Evolutionary conservation across 2,113 vertebrate genomes (phyloP).

Genomic region (Halcyon senegalensis): DNA sequence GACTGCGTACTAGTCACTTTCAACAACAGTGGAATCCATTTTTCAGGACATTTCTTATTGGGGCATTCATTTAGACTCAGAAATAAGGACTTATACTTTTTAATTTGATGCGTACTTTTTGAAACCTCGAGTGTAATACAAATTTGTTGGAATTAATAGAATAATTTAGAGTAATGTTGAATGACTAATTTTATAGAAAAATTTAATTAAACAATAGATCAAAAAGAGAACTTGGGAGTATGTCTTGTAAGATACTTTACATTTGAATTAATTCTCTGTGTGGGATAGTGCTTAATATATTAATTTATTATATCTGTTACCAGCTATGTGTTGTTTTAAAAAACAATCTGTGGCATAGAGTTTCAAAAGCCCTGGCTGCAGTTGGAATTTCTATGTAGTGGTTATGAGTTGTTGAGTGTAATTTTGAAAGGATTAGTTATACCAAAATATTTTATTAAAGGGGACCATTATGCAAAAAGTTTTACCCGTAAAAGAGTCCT

Average conservation of each 20-base stretch:
- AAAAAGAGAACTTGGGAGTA: background rate
- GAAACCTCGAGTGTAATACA: background rate
- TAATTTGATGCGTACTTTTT: background rate
- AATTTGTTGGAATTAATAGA: background rate
- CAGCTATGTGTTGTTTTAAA: constrained; percentile 50
- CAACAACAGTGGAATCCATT: background rate
- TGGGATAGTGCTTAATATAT: background rate
- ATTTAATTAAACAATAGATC: background rate
- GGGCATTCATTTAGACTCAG: background rate
- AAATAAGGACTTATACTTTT: background rate
- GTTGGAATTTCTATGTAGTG: constrained; percentile 17
- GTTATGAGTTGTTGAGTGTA: constrained; percentile 32
- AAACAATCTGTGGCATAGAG: constrained; percentile 49
- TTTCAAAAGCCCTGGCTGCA: constrained; percentile 46
- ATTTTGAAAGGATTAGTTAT: constrained; percentile 61
- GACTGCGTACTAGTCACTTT: background rate
- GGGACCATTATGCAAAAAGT: background rate
- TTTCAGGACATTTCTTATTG: background rate
- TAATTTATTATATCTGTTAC: constrained; percentile 52
- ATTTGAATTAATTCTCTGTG: background rate
- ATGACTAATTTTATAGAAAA: background rate
- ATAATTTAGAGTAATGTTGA: background rate
- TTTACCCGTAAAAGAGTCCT: constrained; percentile 30
- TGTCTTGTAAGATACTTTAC: background rate
- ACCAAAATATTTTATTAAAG: constrained; percentile 59